A percentile compares a stretch with the other conserved stretches of the same genome.
Conservation (phyloP, 1,140 invertebrate genomes). For the Ericerus pela region DNA sequence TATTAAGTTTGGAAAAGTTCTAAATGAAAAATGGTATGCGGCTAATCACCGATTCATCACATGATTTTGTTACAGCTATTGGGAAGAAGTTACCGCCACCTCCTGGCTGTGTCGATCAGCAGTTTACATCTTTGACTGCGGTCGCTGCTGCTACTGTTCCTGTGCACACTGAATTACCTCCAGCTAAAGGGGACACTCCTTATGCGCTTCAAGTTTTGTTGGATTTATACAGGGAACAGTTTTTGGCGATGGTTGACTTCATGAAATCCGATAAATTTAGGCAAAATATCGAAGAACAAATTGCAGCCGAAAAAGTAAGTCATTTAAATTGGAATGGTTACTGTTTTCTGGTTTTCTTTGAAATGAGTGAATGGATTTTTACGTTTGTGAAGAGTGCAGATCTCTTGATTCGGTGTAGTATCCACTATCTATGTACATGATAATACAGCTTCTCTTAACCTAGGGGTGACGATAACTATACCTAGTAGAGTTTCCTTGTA, state of each 20-base stretch:
- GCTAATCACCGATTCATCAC: background rate
- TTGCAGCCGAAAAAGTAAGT: conserved; percentile 59
- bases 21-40: background rate
- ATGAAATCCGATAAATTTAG: conserved; percentile 67
- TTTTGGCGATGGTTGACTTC: conserved; percentile 58
- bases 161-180: conserved; percentile 61
- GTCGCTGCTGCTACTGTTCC: conserved; percentile 38
- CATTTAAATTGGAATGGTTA: background rate
- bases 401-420: no score
- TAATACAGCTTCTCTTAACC: no score
- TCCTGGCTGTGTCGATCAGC: conserved; percentile 78
- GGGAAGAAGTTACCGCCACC: conserved; percentile 60
- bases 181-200: conserved; percentile 57
- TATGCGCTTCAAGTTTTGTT: conserved; percentile 72
- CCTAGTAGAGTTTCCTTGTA: no score
- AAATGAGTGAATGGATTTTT: no score
- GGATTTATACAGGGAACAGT: conserved; percentile 64
- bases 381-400: no score
- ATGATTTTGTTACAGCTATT: conserved; percentile 19
- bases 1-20: background rate
- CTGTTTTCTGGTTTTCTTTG: background rate
- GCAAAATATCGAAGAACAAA: conserved; percentile 52
- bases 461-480: no score
- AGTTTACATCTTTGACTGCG: conserved; percentile 53
- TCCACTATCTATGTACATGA: no score